phyloP scores from a whole-genome alignment of 2,113 vertebrate species.

The Protobothrops mucrosquamatus region DNA sequence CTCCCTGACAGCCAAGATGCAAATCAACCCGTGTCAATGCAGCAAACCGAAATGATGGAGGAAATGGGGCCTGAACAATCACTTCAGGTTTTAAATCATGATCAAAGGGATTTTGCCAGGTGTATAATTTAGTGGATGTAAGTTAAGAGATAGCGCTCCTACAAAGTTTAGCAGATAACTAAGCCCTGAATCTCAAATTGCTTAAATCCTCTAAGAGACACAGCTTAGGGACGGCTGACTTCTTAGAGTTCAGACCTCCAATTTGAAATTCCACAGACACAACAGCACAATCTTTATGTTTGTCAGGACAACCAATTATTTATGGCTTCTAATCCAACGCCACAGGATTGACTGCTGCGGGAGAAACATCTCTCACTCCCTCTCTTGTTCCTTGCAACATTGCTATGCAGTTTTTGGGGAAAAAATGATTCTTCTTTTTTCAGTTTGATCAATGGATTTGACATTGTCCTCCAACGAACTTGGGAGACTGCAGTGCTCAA shows the following conservation, averaged over 20 bases:
- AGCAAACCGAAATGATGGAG: background rate
- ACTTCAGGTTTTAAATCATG: background rate
- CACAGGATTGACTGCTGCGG: background rate
- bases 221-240: background rate
- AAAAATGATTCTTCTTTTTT: background rate
- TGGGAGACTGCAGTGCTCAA: background rate
- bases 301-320: background rate
- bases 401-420: background rate
- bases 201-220: background rate
- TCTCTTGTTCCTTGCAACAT: background rate
- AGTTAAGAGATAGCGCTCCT: background rate
- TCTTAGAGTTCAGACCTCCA: background rate
- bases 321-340: background rate
- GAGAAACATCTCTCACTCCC: background rate
- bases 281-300: background rate
- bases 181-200: background rate
- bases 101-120: background rate
- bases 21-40: background rate
- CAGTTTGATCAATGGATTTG: background rate
- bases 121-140: background rate
- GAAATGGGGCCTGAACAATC: background rate
- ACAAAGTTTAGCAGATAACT: background rate
- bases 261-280: background rate
- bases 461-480: background rate
- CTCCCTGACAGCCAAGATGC: background rate